Evolutionary conservation across 2,113 vertebrate species (phyloP).

Genomic region (Forbesichthys papilliferus): DNA sequence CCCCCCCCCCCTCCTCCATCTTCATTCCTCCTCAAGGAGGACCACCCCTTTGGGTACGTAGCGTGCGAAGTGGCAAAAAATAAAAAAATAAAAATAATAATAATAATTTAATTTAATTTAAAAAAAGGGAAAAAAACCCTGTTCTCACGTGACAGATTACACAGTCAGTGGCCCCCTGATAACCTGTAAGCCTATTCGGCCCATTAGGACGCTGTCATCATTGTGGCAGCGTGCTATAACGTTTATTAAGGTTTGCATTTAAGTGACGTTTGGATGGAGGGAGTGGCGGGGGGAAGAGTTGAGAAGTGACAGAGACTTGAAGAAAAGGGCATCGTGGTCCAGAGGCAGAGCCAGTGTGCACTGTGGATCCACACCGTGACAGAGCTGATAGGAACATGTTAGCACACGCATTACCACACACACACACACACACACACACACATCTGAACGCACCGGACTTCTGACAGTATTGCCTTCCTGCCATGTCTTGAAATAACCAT

Average conservation of each 20-base stretch:
- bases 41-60: constrained; percentile 66
- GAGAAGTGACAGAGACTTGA: constrained; percentile 70
- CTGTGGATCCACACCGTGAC: constrained; percentile 49
- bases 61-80: constrained; percentile 54
- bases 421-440: constrained; percentile 11
- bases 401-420: constrained; percentile 9
- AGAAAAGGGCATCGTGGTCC: constrained; percentile 71
- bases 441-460: background rate
- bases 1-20: background rate
- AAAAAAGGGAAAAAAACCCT: background rate
- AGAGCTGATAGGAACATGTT: constrained; percentile 41
- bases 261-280: constrained; percentile 52
- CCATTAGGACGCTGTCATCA: constrained; percentile 68
- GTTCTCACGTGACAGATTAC: constrained; percentile 52
- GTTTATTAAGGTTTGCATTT: constrained; percentile 70
- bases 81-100: background rate
- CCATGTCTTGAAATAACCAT: no score
- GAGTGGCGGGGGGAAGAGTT: constrained; percentile 43
- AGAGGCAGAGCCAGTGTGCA: constrained; percentile 58
- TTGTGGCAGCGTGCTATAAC: constrained; percentile 70
- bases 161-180: constrained; percentile 58
- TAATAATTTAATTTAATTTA: no score
- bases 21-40: constrained; percentile 59
- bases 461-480: no score
- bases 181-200: constrained; percentile 57